A percentile compares a stretch with the other conserved stretches of the same genome.
Evolutionary conservation across 2,888 invertebrate species (phyloP).

Genomic region (Neocrepidodera transversa): DNA sequence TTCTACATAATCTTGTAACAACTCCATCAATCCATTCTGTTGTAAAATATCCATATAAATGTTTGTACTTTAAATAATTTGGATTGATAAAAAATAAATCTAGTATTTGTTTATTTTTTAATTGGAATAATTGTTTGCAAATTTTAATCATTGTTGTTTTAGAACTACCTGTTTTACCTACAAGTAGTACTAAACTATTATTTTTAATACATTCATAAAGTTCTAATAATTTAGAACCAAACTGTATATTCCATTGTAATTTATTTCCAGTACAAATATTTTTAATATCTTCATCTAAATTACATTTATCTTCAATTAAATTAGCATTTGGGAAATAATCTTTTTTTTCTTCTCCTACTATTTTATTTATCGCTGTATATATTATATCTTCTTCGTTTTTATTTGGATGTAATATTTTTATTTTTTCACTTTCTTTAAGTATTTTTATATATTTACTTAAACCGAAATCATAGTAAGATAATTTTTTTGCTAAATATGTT

Average conservation of each 20-base stretch:
- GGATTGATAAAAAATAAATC: constrained; percentile 70
- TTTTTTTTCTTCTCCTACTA: constrained; percentile 83
- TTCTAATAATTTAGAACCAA: constrained; percentile 80
- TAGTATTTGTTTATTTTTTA: constrained; percentile 20
- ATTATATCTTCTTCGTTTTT: constrained; percentile 77
- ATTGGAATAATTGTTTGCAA: constrained; percentile 69
- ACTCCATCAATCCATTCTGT: constrained; percentile 88
- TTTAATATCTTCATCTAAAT: constrained; percentile 61
- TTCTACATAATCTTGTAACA: constrained; percentile 77
- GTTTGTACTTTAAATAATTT: constrained; percentile 85
- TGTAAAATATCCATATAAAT: constrained; percentile 86
- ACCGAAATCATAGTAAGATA: constrained; percentile 81
- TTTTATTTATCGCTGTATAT: constrained; percentile 81
- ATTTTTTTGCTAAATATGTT: constrained; percentile 75
- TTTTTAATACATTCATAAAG: constrained; percentile 88
- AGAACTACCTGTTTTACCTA: constrained; percentile 79
- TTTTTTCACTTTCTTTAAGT: constrained; percentile 78
- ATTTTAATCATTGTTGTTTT: constrained; percentile 81
- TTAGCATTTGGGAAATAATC: constrained; percentile 82
- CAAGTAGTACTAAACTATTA: constrained; percentile 81
- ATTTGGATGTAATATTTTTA: constrained; percentile 73
- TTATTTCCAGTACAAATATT: constrained; percentile 68
- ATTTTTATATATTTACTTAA: constrained; percentile 83
- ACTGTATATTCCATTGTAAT: constrained; percentile 75
- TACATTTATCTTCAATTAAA: constrained; percentile 57